These are phyloP conservation scores for Allolobophora icterica DNA, from an alignment of 2,888 invertebrate genomes.

Conservation along the genomic window DNA sequence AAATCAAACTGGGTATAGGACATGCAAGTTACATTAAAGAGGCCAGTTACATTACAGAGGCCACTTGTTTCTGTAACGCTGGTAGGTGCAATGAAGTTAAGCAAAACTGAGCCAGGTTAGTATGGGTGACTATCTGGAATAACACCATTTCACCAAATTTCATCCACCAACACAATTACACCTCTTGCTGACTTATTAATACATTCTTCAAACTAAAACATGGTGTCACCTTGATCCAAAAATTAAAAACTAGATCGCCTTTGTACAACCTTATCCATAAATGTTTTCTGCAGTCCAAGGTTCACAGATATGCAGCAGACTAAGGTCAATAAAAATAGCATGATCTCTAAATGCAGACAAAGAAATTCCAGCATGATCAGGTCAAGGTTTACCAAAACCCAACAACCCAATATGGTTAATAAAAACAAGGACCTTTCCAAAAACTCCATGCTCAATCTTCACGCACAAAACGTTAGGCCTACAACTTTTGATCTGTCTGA, in stretches of 20 bases:
- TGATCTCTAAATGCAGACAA: neutral
- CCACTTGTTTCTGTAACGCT: neutral
- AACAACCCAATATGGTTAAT: neutral
- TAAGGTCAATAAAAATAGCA: neutral
- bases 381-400: neutral
- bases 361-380: neutral
- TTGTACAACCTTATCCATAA: constrained; percentile 1
- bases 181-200: neutral
- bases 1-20: neutral
- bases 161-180: neutral
- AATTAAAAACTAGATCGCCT: neutral
- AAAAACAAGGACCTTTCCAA: neutral
- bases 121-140: neutral
- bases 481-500: neutral
- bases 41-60: too few species aligned
- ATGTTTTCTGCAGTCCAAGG: neutral
- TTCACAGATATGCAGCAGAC: neutral
- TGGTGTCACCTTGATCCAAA: neutral
- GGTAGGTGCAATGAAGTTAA: neutral
- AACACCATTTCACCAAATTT: neutral
- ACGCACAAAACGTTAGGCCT: neutral
- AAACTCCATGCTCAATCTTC: neutral
- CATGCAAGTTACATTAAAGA: neutral
- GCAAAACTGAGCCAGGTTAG: neutral
- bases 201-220: neutral